Conservation (phyloP, 2,113 vertebrate species). For the Eleginops maclovinus region DNA sequence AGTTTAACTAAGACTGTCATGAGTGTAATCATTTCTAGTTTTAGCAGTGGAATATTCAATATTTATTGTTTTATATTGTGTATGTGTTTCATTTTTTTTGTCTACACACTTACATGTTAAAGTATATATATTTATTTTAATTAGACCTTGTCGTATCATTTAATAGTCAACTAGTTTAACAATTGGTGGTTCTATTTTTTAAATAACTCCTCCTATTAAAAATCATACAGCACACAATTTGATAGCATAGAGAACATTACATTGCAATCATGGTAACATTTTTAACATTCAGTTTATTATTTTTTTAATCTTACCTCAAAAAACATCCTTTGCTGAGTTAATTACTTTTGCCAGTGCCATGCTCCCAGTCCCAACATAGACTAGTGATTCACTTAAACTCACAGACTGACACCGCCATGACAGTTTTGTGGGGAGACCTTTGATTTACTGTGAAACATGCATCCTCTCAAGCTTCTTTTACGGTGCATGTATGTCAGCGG, state of each 20-base stretch:
- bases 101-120: background rate
- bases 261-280: background rate
- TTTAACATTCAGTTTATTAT: background rate
- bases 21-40: background rate
- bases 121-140: too few species aligned
- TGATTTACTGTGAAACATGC: conserved; percentile 48
- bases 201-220: background rate
- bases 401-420: conserved; percentile 30
- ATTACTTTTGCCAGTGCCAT: background rate
- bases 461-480: conserved; percentile 29
- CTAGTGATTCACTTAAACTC: conserved; percentile 29
- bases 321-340: background rate
- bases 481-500: conserved; percentile 44
- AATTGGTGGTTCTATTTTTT: too few species aligned
- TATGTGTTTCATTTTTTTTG: background rate
- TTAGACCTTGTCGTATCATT: too few species aligned
- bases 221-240: background rate
- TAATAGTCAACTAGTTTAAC: too few species aligned
- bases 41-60: background rate
- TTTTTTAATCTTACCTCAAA: background rate
- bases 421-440: conserved; percentile 38
- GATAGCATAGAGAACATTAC: background rate
- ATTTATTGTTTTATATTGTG: background rate
- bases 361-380: background rate
- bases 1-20: conserved; percentile 22